Percentiles rank a stretch among this genome's conserved stretches.
These are phyloP conservation scores for Nannobrachium achirus DNA, from an alignment of 2,113 vertebrate species.

Conservation along the genomic window DNA sequence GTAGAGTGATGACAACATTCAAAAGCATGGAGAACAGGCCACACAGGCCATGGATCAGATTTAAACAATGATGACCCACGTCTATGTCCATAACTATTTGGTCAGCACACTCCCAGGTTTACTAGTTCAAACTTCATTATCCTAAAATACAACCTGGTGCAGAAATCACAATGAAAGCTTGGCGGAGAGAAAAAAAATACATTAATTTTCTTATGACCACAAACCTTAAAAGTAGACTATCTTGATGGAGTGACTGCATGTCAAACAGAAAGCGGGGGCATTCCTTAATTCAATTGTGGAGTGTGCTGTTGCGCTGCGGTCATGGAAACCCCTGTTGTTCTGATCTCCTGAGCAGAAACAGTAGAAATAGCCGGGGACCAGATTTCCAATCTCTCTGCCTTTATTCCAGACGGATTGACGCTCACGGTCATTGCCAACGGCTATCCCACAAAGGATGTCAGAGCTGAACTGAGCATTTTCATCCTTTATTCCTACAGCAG, in stretches of 20 bases:
- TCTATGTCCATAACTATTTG: neutral
- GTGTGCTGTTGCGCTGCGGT: conserved; percentile 47
- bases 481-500: neutral
- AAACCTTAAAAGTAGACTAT: conserved; percentile 1
- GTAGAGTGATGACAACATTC: too few relatives aligned
- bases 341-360: conserved; percentile 60
- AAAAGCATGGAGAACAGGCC: too few relatives aligned
- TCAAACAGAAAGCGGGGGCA: conserved; percentile 19
- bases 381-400: conserved; percentile 58
- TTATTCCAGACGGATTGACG: conserved; percentile 49
- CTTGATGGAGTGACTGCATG: conserved; percentile 24
- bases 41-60: too few relatives aligned
- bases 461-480: conserved; percentile 37
- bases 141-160: conserved; percentile 12
- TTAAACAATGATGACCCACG: neutral
- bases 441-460: conserved; percentile 55
- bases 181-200: neutral
- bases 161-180: conserved; percentile 5
- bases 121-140: conserved; percentile 10
- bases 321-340: conserved; percentile 58
- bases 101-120: neutral
- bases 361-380: conserved; percentile 47
- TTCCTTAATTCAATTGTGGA: conserved; percentile 54
- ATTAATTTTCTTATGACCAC: conserved; percentile 13
- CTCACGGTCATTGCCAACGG: conserved; percentile 58